Base-by-base conservation (phyloP, 2,888 invertebrate species). In the Aethes cnicana region DNA sequence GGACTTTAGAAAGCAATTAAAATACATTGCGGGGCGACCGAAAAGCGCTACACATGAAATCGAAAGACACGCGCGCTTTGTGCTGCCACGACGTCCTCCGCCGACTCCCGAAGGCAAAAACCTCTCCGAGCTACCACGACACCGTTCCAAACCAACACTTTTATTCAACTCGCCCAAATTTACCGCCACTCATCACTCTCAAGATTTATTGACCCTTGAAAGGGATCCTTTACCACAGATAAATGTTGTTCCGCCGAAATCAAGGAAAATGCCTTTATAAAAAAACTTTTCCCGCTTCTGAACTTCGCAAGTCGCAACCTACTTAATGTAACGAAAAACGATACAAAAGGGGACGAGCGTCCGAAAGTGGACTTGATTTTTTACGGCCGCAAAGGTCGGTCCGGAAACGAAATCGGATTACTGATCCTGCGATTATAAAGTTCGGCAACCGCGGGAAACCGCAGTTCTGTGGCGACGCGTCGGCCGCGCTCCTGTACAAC, bases 1-100 rank as follows among this genome's bases (percentile, higher is more conserved):
- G 77, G 77, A 81, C 75, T 84, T 83, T 82, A 81, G 84, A 86
- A 88, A 86, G 87, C 82, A 88, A 88, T 89, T 88, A 88, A 84
- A 86, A 82, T 84, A 69, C 39, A 59, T 77, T 83, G 81, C 76
- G 66, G 68, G 69, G 67, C 71, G 61, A 71, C 74, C 72, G 74
- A 80, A 81, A 83, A 80, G 73, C 77, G 70, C 74, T 74, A 81
- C 76, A 81, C 80, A 76, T 81, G 72, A 71, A 81, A 73, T 78
- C 72, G 66, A 71, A 69, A 71, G 69, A 62, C 72, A 68, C 72
- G 72, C 69, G 68, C 61, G 64, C 59, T 61, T 67, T 68, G 70
- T 70, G 66, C 67, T 21, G 30, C 30, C 50, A 44, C 30, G 28
- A 36, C 42, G 36, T 26, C 33, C 7, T 18, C 17, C 20, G 30